Evolutionary conservation across 2,797 vertebrate species (phyloP).

Genomic region (Hemibagrus guttatus): DNA sequence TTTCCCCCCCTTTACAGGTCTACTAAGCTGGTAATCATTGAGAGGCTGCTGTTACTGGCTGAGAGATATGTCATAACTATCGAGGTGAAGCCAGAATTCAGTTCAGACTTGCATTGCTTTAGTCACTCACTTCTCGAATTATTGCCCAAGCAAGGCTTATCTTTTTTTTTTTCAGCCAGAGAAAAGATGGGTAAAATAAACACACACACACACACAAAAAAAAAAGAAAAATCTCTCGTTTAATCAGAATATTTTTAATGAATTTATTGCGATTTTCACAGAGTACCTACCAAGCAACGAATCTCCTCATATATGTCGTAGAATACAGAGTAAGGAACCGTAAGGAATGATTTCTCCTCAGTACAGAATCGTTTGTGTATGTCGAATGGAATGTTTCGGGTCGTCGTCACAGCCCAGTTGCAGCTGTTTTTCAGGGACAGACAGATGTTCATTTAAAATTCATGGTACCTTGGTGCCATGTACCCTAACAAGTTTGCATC

Average conservation of each 20-base stretch:
- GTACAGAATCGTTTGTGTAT: not conserved
- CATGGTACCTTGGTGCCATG: not conserved
- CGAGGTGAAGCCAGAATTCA: slow-evolving; percentile 78
- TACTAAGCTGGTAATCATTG: slow-evolving; percentile 98
- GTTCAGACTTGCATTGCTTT: not conserved
- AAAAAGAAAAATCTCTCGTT: too few relatives aligned
- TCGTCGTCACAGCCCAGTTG: too few relatives aligned
- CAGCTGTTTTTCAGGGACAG: not conserved
- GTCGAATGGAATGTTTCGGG: not conserved
- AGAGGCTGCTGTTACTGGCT: slow-evolving; percentile 93
- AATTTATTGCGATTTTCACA: not conserved
- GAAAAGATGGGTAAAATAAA: too few relatives aligned
- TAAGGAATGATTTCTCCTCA: not conserved
- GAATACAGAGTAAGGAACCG: not conserved
- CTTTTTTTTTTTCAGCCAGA: not conserved
- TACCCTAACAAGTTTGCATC: not conserved
- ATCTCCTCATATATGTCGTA: not conserved
- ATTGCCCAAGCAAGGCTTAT: not conserved
- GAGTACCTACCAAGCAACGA: not conserved
- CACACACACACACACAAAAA: too few relatives aligned
- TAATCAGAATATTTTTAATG: not conserved
- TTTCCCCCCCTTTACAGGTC: slow-evolving; percentile 75
- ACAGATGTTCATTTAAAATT: not conserved
- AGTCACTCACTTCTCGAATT: not conserved
- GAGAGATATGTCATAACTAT: slow-evolving; percentile 99